Evolutionary conservation across 2,888 invertebrate species (phyloP), one percentile per base, ranked within the genome.

Genomic region (Pammene fasciana): DNA sequence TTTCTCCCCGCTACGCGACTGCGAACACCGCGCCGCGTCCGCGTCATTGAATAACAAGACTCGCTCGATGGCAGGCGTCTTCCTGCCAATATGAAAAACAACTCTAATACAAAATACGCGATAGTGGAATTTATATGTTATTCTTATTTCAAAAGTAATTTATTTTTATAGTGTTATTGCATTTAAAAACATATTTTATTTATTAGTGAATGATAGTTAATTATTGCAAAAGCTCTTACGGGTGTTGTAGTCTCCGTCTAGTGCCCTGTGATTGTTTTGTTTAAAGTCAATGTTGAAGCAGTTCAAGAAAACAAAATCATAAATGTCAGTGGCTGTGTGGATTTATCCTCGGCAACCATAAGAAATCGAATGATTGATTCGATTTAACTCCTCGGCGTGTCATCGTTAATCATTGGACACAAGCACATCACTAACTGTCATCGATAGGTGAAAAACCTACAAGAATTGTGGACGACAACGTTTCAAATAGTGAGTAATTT

Each of bases 1-100:
- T 82, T 57, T 70, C 86, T 85, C 90, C 89, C 88, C 90, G 86
- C 90, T 87, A 87, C 91, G 88, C 89, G 88, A 86, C 89, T 88
- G 89, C 87, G 90, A 89, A 86, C 90, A 84, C 86, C 86, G 90
- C 88, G 86, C 84, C 83, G 82, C 84, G 85, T 88, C 85, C 90
- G 92, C 92, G 92, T 92, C 92, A 92, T 92, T 92, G 89, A 92
- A 90, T 88, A 92, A 91, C 92, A 91, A 92, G 92, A 88, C 89
- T 90, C 86, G 90, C 88, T 92, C 88, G 89, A 89, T 90, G 91
- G 91, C 89, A 90, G 90, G 86, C 92, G 92, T 87, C 82, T 85
- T 86, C 83, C 90, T 90, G 91, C 90, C 92, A 92, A 90, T 89
- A 92, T 92, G 92, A 91, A 88, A 86, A 88, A 85, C 83, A 86